Base-by-base conservation (phyloP, 2,888 invertebrate genomes). In the Elgonia sp. region DNA sequence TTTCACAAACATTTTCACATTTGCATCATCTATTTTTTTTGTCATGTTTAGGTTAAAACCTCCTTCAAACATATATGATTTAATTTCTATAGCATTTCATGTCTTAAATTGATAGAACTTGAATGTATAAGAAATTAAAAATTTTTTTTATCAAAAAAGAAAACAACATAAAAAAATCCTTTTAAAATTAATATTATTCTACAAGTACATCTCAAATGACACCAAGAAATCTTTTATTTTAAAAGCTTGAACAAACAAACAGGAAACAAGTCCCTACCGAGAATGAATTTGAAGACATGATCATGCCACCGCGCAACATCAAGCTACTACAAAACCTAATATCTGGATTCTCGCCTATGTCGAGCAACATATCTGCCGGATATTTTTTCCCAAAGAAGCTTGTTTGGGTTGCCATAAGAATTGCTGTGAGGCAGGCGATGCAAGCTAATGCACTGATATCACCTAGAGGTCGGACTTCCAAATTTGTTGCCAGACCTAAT, bases 211-310 rank as follows among this genome's bases (percentile, higher is more conserved):
- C 20, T 18, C 40, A 40, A 65, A 39, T 65, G 40, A 65, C 29
- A 55, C 18, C 42, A 69, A 69, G 8, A 29, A 55, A 73, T 57
- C 20, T 57, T 57, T 79, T 80, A 46, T 60, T 72, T 46, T 16
- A 70, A 72, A 81, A 81, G 57, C n/a, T 39, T 53, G 29, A 50
- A 70, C 16, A 29, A 6, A 10, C 50, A 70, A 70, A 79, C 16
- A 65, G 42, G 20, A 40, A 79, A 57, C 21, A 63, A 16, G 57
- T 67, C 90, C 90, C 89, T 90, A 94, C 94, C 79, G 94, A 94
- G 86, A 94, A 94, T 79, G 94, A 94, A 87, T 94, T 94, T 9
- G 94, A 94, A 39, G 94, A 94, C 89, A 93, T 93, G 65, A 94
- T 93, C 8, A 94, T 93, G 73, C 93, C 93, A 53, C 92, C 93